Evolutionary conservation across 2,113 vertebrate species (phyloP), one percentile per base, ranked within the genome.

Genomic region (Oenanthe oenanthe): DNA sequence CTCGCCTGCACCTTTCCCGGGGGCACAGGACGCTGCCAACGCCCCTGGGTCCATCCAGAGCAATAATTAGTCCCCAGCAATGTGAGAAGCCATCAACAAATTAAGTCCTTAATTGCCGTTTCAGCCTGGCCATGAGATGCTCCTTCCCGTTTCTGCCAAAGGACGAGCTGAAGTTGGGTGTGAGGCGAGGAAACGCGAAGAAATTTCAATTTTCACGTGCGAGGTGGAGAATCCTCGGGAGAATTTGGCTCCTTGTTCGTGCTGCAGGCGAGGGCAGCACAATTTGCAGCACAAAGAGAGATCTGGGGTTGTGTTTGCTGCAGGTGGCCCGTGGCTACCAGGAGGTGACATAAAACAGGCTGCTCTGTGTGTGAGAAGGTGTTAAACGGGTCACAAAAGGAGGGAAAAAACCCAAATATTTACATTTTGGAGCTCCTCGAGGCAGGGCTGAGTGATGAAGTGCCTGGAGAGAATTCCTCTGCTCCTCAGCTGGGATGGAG

Each of bases 101-200:
- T 56, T 2, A 62, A 86, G 53, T 22, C 56, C 20, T 63, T 28
- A 77, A 71, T 47, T 83, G 16, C 61, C n/a, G 3, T 22, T 51
- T 79, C 34, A 36, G 53, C 12, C 36, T 12, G n/a, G 25, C 0
- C 1, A 20, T 1, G 67, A 72, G 61, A 6, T 13, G 54, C 4
- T 34, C 5, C 85, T n/a, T 42, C 54, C 17, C 20, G 0, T 38
- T 62, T 60, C 38, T 58, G 47, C 50, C 34, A 5, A 34, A 53
- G 86, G 21, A 45, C 0, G 3, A 48, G 3, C 18, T 31, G 1
- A 36, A 70, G 22, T 20, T 3, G 45, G 38, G 36, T 1, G 14
- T 5, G 6, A 48, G 0, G 1, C 36, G 7, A 8, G 71, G 3
- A 61, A 81, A 54, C 0, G 45, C 0, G 1, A 67, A 25, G 28